Conservation (phyloP, 2,888 invertebrate species). For the Callosobruchus maculatus region DNA sequence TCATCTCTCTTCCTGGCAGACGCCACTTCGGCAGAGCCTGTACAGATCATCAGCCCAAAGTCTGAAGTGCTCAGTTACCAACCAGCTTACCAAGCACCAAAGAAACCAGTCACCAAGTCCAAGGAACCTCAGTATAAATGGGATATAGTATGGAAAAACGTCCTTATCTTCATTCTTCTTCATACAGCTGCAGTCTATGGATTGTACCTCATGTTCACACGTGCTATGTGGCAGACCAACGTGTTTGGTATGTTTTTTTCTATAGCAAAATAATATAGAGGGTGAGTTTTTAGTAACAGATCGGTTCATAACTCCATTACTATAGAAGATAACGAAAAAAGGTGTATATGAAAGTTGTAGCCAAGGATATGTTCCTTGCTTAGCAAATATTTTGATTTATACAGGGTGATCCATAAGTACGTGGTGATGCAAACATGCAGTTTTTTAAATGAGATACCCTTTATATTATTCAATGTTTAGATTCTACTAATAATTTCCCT, state of each 20-base stretch:
- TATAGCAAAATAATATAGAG: too few relatives aligned
- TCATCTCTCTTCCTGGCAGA: constrained; percentile 55
- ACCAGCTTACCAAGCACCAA: constrained; percentile 12
- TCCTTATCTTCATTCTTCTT: constrained; percentile 67
- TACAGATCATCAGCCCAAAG: constrained; percentile 31
- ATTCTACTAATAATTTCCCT: too few relatives aligned
- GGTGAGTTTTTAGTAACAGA: too few relatives aligned
- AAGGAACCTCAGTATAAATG: constrained; percentile 44
- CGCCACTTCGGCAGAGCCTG: constrained; percentile 28
- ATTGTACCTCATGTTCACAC: constrained; percentile 54
- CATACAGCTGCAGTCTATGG: constrained; percentile 65
- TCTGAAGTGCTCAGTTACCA: constrained; percentile 15
- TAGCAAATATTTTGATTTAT: too few relatives aligned
- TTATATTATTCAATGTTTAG: too few relatives aligned
- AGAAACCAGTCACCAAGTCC: not conserved
- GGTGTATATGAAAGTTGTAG: too few relatives aligned
- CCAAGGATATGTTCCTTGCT: too few relatives aligned
- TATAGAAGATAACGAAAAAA: too few relatives aligned
- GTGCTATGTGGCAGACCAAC: constrained; percentile 46
- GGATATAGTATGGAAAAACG: constrained; percentile 78
- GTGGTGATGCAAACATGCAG: too few relatives aligned
- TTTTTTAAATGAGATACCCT: too few relatives aligned
- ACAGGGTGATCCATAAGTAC: too few relatives aligned
- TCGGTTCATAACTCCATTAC: too few relatives aligned
- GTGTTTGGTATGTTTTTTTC: constrained; percentile 54